Evolutionary conservation across 2,888 invertebrate species (phyloP).

Genomic region (Clitarchus hookeri): DNA sequence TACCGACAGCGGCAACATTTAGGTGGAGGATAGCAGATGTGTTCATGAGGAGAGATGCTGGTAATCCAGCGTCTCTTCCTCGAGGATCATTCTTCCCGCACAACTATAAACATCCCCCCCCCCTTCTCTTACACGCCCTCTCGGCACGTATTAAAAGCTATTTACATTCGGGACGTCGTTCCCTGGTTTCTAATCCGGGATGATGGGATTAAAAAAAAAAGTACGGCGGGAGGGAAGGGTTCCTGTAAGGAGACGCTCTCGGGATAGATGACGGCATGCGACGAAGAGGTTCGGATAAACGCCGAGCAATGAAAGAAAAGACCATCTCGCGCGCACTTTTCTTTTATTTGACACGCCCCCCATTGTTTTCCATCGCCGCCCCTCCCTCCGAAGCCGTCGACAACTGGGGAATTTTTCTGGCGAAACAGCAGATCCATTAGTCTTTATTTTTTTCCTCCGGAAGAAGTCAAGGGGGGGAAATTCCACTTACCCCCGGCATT

Average conservation of each 20-base stretch:
- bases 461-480: background rate
- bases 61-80: background rate
- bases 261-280: background rate
- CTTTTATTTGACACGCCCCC: background rate
- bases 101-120: background rate
- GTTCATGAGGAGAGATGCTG: background rate
- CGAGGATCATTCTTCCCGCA: background rate
- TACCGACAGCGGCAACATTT: no score
- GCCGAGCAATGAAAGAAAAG: background rate
- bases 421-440: slow-evolving; percentile 9
- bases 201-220: background rate
- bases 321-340: background rate
- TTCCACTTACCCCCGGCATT: background rate
- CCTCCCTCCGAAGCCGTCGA: background rate
- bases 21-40: no score
- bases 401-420: background rate
- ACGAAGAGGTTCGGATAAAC: background rate
- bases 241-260: background rate
- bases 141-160: background rate
- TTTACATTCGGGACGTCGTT: slow-evolving; percentile 1
- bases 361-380: background rate
- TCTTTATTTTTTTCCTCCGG: background rate
- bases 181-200: background rate
- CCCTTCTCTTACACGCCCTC: background rate
- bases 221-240: background rate